Evolutionary conservation across 2,888 invertebrate genomes (phyloP).

Genomic region (Neoitamus cyanurus): DNA sequence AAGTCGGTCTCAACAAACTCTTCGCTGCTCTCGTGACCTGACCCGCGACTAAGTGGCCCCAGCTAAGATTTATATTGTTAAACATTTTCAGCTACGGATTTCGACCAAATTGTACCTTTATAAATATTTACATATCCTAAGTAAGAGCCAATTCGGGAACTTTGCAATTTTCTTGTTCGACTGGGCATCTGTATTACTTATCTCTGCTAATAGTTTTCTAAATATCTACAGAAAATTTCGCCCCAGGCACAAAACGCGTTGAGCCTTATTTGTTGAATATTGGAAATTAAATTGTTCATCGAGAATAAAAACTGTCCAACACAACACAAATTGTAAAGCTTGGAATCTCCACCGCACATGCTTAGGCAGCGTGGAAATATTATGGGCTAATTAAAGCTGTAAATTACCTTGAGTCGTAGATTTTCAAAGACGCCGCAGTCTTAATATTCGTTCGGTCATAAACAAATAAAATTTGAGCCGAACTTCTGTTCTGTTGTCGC

Average conservation of each 20-base stretch:
- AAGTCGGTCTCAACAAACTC: too few relatives aligned
- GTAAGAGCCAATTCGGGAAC: too few relatives aligned
- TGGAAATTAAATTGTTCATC: background rate
- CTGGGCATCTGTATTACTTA: too few relatives aligned
- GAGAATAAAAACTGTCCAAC: background rate
- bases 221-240: background rate
- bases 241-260: background rate
- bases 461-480: conserved; percentile 39
- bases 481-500: conserved; percentile 26
- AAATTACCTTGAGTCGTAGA: conserved; percentile 1
- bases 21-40: too few relatives aligned
- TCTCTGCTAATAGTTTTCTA: background rate
- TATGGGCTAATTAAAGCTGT: conserved; percentile 34
- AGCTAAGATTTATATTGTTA: too few relatives aligned
- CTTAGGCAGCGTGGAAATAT: background rate
- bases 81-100: too few relatives aligned
- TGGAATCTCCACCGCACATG: background rate
- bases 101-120: too few relatives aligned
- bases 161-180: too few relatives aligned
- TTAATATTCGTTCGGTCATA: conserved; percentile 18
- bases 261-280: background rate
- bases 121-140: too few relatives aligned
- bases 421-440: conserved; percentile 42
- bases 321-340: background rate
- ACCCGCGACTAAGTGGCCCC: too few relatives aligned